Evolutionary conservation across 2,797 vertebrate species (phyloP).

Genomic region (Prunella strophiata): DNA sequence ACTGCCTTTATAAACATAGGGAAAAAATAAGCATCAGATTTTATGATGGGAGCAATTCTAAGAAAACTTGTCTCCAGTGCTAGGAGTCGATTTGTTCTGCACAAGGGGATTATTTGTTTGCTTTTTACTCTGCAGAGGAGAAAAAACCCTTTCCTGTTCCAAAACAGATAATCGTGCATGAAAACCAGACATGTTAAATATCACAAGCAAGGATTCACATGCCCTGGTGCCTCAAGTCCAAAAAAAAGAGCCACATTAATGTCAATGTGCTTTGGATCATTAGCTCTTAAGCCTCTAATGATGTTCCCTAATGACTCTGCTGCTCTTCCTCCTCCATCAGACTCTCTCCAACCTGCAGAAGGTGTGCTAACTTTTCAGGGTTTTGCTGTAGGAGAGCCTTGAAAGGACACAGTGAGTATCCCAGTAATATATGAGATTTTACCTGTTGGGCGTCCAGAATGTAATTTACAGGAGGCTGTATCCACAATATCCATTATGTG

Average conservation of each 20-base stretch:
- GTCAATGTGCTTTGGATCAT: constrained; percentile 63
- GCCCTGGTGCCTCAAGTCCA: constrained; percentile 5
- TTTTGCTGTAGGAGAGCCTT: not conserved
- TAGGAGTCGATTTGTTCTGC: not conserved
- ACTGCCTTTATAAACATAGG: not conserved
- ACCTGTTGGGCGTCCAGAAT: not conserved
- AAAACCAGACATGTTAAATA: not conserved
- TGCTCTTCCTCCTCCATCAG: constrained; percentile 42
- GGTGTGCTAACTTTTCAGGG: constrained; percentile 20
- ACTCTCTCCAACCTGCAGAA: constrained; percentile 20
- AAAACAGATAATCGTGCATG: not conserved
- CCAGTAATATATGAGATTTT: constrained; percentile 18
- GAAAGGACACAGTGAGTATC: not conserved
- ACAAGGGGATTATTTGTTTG: not conserved
- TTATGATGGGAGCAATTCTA: not conserved
- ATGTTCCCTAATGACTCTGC: constrained; percentile 45
- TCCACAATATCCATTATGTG: not conserved
- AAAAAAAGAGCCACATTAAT: constrained; percentile 42
- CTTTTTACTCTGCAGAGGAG: not conserved
- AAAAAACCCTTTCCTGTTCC: not conserved
- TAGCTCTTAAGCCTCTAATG: constrained; percentile 61
- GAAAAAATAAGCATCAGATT: not conserved
- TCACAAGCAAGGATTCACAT: not conserved
- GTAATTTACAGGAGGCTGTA: constrained; percentile 34
- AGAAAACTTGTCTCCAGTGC: not conserved